These are phyloP conservation scores for Dasypolia templi DNA, from an alignment of 2,888 invertebrate species.

Conservation along the genomic window DNA sequence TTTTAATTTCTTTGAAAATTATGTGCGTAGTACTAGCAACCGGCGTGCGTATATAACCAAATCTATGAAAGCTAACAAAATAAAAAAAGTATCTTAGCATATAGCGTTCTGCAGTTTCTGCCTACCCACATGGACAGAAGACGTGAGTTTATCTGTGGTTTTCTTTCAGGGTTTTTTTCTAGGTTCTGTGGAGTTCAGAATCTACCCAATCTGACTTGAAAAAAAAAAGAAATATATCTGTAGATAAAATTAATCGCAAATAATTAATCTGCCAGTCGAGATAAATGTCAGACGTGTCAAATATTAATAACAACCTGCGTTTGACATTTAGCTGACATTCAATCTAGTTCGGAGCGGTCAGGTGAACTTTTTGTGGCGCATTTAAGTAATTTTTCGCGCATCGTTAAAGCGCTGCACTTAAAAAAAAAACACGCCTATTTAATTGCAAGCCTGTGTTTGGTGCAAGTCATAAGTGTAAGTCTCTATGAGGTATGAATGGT, in stretches of 20 bases:
- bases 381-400: slow-evolving; percentile 54
- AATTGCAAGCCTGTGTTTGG: slow-evolving; percentile 40
- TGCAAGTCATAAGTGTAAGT: slow-evolving; percentile 6
- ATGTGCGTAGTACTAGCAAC: no score
- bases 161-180: not conserved
- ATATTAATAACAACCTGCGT: slow-evolving; percentile 33
- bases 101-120: no score
- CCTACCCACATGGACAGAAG: no score
- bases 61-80: no score
- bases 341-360: slow-evolving; percentile 37
- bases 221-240: not conserved
- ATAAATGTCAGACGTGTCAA: slow-evolving; percentile 32
- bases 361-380: slow-evolving; percentile 36
- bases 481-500: not conserved
- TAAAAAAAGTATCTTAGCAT: no score
- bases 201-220: not conserved
- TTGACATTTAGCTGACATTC: slow-evolving; percentile 61
- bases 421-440: slow-evolving; percentile 44
- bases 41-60: no score
- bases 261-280: slow-evolving; percentile 2
- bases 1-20: not conserved
- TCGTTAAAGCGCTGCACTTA: slow-evolving; percentile 48
- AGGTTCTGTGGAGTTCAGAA: not conserved
- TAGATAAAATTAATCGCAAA: slow-evolving; percentile 8
- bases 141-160: no score